These are phyloP conservation scores for Atherinosoma microstoma DNA, from an alignment of 2,797 vertebrate species.

Conservation along the genomic window DNA sequence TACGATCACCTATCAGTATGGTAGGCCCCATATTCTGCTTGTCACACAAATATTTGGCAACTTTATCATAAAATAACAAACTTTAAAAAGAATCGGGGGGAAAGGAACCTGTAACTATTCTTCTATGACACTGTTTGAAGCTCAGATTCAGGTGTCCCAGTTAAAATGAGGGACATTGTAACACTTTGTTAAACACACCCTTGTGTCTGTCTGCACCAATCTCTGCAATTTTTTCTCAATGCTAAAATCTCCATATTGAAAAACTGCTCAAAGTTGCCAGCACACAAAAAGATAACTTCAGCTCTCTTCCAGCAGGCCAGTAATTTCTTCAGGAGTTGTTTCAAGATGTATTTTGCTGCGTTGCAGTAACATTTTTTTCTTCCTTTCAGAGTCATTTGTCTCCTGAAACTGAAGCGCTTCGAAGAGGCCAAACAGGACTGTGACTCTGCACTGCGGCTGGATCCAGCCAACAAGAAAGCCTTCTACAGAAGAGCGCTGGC, in stretches of 20 bases:
- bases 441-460: conserved; percentile 88
- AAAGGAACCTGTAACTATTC: background rate
- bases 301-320: background rate
- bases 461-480: conserved; percentile 91
- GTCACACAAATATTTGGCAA: background rate
- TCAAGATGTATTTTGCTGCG: background rate
- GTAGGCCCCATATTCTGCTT: background rate
- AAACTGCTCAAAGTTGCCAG: background rate
- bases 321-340: background rate
- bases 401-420: conserved; percentile 88
- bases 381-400: conserved; percentile 90
- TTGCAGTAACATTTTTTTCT: background rate
- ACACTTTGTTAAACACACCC: background rate
- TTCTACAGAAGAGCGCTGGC: conserved; percentile 94
- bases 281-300: background rate
- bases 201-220: background rate
- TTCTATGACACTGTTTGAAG: too few species aligned
- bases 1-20: conserved; percentile 7
- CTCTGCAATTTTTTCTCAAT: background rate
- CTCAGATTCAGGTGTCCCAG: background rate
- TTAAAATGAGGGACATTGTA: background rate
- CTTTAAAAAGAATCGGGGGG: background rate
- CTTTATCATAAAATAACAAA: background rate
- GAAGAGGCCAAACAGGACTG: conserved; percentile 94
- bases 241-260: background rate